Conservation (phyloP, 2,113 vertebrate species). For the Melanostigma gelatinosum region DNA sequence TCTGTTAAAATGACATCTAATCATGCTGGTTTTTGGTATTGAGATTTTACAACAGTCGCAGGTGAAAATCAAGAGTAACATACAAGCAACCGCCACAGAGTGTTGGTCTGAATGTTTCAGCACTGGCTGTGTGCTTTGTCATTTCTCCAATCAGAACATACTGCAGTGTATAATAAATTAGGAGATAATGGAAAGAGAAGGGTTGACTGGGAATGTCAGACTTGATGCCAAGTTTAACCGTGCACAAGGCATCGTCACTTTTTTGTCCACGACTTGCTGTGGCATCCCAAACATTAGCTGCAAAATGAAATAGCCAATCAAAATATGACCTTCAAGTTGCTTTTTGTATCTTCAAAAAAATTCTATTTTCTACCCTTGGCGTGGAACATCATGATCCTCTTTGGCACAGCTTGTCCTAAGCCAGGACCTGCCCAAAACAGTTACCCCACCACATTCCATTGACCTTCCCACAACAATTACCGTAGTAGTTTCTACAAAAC, state of each 20-base stretch:
- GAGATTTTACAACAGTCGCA: neutral
- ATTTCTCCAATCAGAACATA: neutral
- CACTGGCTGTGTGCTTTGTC: neutral
- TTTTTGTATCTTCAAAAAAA: neutral
- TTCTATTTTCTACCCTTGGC: neutral
- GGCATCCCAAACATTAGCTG: neutral
- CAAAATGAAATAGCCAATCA: neutral
- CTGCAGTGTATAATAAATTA: neutral
- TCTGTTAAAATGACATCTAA: neutral
- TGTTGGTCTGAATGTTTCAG: neutral
- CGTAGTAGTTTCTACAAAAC: neutral
- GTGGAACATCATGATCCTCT: constrained; percentile 27
- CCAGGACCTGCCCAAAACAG: constrained; percentile 27
- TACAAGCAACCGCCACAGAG: neutral
- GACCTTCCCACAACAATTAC: constrained; percentile 20
- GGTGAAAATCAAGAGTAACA: neutral
- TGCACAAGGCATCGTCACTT: neutral
- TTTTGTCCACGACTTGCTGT: neutral
- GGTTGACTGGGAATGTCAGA: neutral
- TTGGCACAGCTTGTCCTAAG: constrained; percentile 10
- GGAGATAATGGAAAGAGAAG: neutral
- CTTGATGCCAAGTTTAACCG: neutral
- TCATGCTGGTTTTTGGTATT: neutral
- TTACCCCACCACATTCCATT: constrained; percentile 28
- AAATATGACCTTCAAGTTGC: neutral